Evolutionary conservation across 1,140 invertebrate genomes (phyloP), one percentile per base, ranked within the genome.

Genomic region (Drosophila tani): DNA sequence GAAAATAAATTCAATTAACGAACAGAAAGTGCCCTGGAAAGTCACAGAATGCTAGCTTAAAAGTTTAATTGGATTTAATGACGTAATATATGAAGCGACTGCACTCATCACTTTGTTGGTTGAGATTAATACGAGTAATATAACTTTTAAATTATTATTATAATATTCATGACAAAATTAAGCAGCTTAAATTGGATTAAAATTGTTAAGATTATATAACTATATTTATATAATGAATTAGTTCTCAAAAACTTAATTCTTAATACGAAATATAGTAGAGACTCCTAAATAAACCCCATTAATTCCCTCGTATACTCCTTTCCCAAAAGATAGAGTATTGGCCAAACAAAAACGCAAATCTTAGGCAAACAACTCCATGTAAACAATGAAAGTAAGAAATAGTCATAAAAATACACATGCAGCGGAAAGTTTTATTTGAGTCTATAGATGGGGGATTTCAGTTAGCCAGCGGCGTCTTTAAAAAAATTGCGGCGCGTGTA

Each of bases 401-500:
- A 77, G 53, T 71, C 51, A 76, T 76, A 67, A 67, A 56, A 43
- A 57, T 40, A 74, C 43, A 76, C 41, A 71, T 65, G 76, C 76
- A 59, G 66, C 79, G 81, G 77, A 83, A 86, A 75, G 60, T 81
- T 81, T 71, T 81, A 58, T 76, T 51, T 24, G 12, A 51, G 27
- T 15, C 17, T 35, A 43, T 59, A 71, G 38, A 43, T 46, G 43
- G 59, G 66, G 15, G 69, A 79, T 50, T 63, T 69, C 11, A 59
- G 29, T 59, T 55, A 40, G 43, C 21, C 50, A 21, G 32, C 60
- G 68, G 67, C 60, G 63, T 63, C 63, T 65, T 59, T 63, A 46
- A 56, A 56, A 56, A 79, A 50, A 84, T 35, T 21, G 7, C 35
- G 59, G 83, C 82, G 81, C 82, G 82, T 86, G 83, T 82, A 79